A percentile compares a stretch with the other conserved stretches of the same genome.
Evolutionary conservation across 2,113 vertebrate genomes (phyloP).

Genomic region (Barnardius zonarius): DNA sequence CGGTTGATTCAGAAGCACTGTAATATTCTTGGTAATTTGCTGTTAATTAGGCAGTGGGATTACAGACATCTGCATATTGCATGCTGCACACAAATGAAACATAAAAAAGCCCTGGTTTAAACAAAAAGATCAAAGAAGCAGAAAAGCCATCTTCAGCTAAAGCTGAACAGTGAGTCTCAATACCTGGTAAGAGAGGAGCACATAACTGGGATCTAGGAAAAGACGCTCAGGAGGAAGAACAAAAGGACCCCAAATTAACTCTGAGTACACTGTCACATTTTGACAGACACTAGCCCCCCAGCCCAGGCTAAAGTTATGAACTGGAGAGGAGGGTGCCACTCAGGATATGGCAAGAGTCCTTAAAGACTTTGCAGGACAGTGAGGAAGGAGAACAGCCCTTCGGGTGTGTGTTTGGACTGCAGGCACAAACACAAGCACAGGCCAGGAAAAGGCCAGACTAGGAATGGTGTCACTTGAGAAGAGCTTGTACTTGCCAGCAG

Average conservation of each 20-base stretch:
- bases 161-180: background rate
- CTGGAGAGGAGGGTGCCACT: background rate
- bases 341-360: background rate
- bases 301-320: background rate
- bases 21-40: background rate
- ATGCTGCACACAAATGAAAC: background rate
- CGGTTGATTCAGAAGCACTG: background rate
- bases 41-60: background rate
- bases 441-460: background rate
- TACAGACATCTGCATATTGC: background rate
- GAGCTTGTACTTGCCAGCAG: background rate
- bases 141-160: background rate
- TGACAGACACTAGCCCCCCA: background rate
- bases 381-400: background rate
- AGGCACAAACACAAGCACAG: background rate
- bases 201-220: background rate
- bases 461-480: background rate
- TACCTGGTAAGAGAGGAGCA: background rate
- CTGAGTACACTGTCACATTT: background rate
- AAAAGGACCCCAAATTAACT: background rate
- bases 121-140: background rate
- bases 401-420: background rate
- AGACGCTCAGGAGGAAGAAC: background rate
- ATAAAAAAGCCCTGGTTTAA: background rate
- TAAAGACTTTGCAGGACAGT: background rate